These are phyloP conservation scores for Pectinophora gossypiella DNA, from an alignment of 1,140 invertebrate genomes.

Conservation along the genomic window DNA sequence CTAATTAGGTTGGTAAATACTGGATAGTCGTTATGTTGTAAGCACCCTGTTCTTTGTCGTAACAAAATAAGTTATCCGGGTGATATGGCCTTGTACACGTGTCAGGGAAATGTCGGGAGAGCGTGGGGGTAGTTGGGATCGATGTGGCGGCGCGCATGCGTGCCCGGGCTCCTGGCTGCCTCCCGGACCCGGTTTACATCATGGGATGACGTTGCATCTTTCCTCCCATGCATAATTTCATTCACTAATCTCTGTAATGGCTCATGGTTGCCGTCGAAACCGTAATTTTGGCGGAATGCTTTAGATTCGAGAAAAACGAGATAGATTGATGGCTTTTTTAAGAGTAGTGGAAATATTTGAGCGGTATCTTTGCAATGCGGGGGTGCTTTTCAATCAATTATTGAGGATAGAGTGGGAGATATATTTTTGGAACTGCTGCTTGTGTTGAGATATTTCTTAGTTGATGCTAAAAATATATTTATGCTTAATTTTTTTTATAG, in stretches of 20 bases:
- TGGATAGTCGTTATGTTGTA: background rate
- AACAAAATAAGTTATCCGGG: constrained; percentile 41
- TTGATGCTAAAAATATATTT: no score
- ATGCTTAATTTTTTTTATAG: no score
- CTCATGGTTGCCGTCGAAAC: background rate
- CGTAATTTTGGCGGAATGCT: background rate
- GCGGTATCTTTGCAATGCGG: no score
- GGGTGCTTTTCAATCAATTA: no score
- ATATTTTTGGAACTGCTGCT: no score
- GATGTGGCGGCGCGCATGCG: constrained; percentile 41
- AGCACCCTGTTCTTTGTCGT: background rate
- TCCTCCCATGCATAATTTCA: background rate
- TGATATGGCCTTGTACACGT: constrained; percentile 45
- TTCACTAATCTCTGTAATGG: background rate
- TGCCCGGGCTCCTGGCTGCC: constrained; percentile 20
- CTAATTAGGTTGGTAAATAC: no score
- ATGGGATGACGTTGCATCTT: background rate
- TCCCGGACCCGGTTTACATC: background rate
- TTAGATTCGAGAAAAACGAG: no score
- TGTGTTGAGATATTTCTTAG: no score
- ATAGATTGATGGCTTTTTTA: no score
- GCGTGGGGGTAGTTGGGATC: constrained; percentile 38
- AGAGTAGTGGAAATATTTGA: no score
- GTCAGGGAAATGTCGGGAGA: constrained; percentile 25
- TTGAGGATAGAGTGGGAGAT: no score